Conservation (phyloP, 1,140 invertebrate genomes). For the Danaus plexippus region DNA sequence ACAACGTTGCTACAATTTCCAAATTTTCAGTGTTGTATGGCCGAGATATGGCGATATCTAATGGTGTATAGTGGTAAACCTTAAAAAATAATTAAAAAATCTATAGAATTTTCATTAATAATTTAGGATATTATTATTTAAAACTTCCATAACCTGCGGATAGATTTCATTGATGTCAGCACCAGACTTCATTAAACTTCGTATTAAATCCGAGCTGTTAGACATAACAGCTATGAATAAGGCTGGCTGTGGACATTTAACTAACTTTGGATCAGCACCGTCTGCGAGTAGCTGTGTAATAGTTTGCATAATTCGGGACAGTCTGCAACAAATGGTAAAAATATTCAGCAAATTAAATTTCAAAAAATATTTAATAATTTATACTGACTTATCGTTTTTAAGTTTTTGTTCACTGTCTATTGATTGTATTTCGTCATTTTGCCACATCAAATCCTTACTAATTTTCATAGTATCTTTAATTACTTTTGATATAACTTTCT, state of each 20-base stretch:
- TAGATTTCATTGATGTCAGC: constrained; percentile 56
- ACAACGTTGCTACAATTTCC: constrained; percentile 45
- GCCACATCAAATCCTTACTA: constrained; percentile 36
- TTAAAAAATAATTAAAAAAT: constrained; percentile 17
- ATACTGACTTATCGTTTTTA: constrained; percentile 34
- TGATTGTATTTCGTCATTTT: constrained; percentile 26
- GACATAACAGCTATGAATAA: constrained; percentile 56
- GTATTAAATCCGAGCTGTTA: constrained; percentile 45
- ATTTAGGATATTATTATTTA: constrained; percentile 8
- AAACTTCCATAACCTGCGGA: constrained; percentile 22
- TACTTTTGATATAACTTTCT: constrained; percentile 34
- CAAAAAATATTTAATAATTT: too few species aligned
- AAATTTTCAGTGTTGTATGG: constrained; percentile 42
- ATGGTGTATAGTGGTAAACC: constrained; percentile 41
- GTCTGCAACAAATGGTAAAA: constrained; percentile 14
- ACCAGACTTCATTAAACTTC: constrained; percentile 44
- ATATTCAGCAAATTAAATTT: too few species aligned
- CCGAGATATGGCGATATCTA: constrained; percentile 59
- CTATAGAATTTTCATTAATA: too few species aligned
- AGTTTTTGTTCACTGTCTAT: constrained; percentile 25
- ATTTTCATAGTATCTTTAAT: constrained; percentile 36
- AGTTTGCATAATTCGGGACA: constrained; percentile 38
- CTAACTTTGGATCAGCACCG: constrained; percentile 60
- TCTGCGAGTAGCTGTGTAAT: constrained; percentile 55
- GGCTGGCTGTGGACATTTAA: constrained; percentile 60